These are phyloP conservation scores for Xestia rhomboidea DNA, from an alignment of 2,888 invertebrate species.

Conservation along the genomic window DNA sequence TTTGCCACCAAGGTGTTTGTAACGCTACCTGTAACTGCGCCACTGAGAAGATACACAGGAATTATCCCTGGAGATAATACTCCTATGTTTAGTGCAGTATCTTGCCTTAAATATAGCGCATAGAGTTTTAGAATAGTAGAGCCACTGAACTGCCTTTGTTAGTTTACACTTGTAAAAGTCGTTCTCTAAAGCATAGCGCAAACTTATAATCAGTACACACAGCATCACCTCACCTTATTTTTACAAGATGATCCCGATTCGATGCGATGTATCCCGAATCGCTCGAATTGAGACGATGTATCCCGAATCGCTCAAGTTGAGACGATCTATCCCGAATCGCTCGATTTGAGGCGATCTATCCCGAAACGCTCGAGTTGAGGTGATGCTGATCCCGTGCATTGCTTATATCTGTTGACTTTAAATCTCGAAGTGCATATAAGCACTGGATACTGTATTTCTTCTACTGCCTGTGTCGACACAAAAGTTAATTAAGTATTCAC, in stretches of 20 bases:
- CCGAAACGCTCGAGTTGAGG: background rate
- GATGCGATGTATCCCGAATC: background rate
- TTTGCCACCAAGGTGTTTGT: conserved; percentile 91
- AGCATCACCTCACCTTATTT: background rate
- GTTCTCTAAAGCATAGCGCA: background rate
- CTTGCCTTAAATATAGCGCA: background rate
- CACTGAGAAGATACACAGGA: conserved; percentile 86
- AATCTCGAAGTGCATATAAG: background rate
- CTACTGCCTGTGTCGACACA: conserved; percentile 11
- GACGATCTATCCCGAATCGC: background rate
- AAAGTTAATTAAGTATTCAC: conserved; percentile 19
- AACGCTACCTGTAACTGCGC: conserved; percentile 94
- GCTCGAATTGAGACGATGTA: background rate
- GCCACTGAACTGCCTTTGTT: background rate
- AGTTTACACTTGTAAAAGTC: background rate
- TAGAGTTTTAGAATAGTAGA: conserved; percentile 18
- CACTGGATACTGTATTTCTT: background rate
- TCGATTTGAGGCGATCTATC: background rate
- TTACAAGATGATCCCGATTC: background rate
- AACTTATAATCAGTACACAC: background rate
- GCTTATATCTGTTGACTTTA: background rate
- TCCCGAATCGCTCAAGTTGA: background rate
- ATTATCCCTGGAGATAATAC: conserved; percentile 73
- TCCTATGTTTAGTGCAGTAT: background rate
- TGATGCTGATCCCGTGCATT: background rate